These are phyloP conservation scores for Poecile atricapillus DNA, from an alignment of 2,113 vertebrate species.

Conservation along the genomic window DNA sequence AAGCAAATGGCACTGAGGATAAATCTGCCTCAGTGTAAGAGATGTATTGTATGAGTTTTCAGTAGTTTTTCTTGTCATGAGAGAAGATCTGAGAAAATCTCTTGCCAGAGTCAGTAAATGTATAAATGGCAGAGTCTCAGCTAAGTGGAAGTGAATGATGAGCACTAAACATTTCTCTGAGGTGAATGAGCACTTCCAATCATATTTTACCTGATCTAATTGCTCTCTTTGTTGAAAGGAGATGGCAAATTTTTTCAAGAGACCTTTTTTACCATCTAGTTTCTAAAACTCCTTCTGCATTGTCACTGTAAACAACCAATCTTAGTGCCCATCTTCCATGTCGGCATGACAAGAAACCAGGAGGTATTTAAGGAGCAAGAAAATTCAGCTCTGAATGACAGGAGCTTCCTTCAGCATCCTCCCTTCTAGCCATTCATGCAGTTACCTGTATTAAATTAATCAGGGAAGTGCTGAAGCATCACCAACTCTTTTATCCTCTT, in stretches of 20 bases:
- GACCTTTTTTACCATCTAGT: neutral
- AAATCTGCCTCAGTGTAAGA: neutral
- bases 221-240: neutral
- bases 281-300: neutral
- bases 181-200: neutral
- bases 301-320: neutral
- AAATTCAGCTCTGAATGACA: neutral
- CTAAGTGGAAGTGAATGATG: neutral
- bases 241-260: neutral
- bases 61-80: neutral
- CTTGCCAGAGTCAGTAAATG: neutral
- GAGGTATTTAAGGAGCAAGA: neutral
- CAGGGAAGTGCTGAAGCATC: neutral
- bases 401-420: neutral
- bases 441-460: neutral
- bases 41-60: neutral
- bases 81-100: neutral
- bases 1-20: neutral
- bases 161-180: neutral
- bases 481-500: neutral
- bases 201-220: neutral
- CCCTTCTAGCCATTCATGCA: neutral
- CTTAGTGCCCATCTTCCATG: neutral
- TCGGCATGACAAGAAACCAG: neutral
- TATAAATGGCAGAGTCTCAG: neutral